These are phyloP conservation scores for Rhabdornis inornatus DNA, from an alignment of 2,113 vertebrate species.

Conservation along the genomic window DNA sequence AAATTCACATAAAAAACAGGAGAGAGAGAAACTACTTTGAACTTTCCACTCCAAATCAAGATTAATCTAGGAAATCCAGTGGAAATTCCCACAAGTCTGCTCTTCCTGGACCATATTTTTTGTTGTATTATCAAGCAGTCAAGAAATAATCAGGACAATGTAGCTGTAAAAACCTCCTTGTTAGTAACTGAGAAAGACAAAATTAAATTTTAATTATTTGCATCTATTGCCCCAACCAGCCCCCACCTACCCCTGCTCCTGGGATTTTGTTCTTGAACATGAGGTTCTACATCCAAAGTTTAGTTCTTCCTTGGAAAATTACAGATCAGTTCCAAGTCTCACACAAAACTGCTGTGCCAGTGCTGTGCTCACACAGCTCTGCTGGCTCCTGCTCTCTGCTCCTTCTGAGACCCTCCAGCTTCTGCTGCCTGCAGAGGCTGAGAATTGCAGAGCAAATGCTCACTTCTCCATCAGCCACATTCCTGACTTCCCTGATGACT, in stretches of 20 bases:
- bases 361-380: neutral
- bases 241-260: neutral
- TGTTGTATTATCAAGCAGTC: neutral
- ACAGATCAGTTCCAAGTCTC: neutral
- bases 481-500: neutral
- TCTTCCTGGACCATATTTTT: neutral
- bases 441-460: neutral
- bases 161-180: neutral
- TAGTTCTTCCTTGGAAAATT: neutral
- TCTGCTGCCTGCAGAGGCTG: neutral
- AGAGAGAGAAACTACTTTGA: neutral
- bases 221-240: fast-evolving
- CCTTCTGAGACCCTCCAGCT: neutral
- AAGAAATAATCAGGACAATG: neutral
- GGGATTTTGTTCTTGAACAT: neutral
- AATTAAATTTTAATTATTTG: neutral
- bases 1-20: neutral
- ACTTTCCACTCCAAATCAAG: neutral
- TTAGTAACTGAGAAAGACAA: neutral
- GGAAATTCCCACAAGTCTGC: neutral
- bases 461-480: neutral
- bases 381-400: neutral
- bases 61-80: neutral
- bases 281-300: neutral
- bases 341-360: neutral